phyloP scores from a whole-genome alignment of 2,888 invertebrate genomes.

The Siphlonurus alternatus region DNA sequence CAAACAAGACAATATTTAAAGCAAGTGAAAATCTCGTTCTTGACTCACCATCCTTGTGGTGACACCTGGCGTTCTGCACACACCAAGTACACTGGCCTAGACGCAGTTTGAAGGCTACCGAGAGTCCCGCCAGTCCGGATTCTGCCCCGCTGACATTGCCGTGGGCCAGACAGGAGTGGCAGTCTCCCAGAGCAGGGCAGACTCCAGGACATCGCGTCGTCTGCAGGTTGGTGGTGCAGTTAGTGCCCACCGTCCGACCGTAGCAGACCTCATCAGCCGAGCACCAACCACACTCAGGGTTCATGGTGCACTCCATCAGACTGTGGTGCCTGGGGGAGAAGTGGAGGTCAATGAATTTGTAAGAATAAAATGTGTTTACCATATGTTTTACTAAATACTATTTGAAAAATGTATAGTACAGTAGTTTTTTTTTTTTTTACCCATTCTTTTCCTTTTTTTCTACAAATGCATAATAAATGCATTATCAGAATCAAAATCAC shows the following conservation, averaged over 20 bases:
- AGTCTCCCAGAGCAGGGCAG: constrained; percentile 75
- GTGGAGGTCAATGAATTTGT: too few relatives aligned
- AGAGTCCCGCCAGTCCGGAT: constrained; percentile 24
- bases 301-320: constrained; percentile 65
- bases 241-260: constrained; percentile 69
- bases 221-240: constrained; percentile 79
- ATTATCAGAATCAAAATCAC: too few relatives aligned
- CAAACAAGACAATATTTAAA: too few relatives aligned
- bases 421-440: too few relatives aligned
- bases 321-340: constrained; percentile 44
- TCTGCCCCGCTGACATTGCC: constrained; percentile 38
- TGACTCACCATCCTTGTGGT: constrained; percentile 57
- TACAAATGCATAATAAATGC: too few relatives aligned
- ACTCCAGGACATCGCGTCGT: constrained; percentile 62
- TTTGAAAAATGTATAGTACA: neutral
- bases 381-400: too few relatives aligned
- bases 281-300: constrained; percentile 92
- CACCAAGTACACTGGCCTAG: constrained; percentile 81
- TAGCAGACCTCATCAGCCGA: constrained; percentile 64
- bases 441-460: too few relatives aligned
- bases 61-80: constrained; percentile 80
- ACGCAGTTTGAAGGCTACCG: constrained; percentile 59
- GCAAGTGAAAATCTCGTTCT: too few relatives aligned
- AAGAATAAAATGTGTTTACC: too few relatives aligned
- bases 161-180: constrained; percentile 77